These are phyloP conservation scores for Adelognathus sp. DNA, from an alignment of 2,888 invertebrate genomes.

Conservation along the genomic window DNA sequence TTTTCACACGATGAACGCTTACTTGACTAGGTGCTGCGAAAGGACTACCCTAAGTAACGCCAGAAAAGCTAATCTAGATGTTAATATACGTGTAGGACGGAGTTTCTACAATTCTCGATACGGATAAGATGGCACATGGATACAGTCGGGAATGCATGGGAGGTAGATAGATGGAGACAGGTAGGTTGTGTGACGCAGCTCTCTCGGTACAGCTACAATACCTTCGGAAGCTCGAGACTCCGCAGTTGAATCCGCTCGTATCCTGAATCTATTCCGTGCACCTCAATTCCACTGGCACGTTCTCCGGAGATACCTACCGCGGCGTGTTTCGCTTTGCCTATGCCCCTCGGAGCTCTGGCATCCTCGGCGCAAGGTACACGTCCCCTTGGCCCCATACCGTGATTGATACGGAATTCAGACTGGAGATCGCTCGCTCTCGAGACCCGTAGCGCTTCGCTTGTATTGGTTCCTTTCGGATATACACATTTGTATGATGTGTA, in stretches of 20 bases:
- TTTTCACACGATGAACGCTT: too few relatives aligned
- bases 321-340: slow-evolving; percentile 14
- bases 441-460: not conserved
- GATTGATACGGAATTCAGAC: slow-evolving; percentile 57
- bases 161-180: slow-evolving; percentile 24
- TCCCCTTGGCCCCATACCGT: slow-evolving; percentile 54
- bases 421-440: slow-evolving; percentile 14
- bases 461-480: not conserved
- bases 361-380: slow-evolving; percentile 52
- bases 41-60: not conserved
- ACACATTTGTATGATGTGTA: not conserved
- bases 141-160: slow-evolving; percentile 53
- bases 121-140: slow-evolving; percentile 40
- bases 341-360: slow-evolving; percentile 38
- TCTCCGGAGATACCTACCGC: slow-evolving; percentile 53
- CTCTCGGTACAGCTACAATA: slow-evolving; percentile 34
- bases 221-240: slow-evolving; percentile 22
- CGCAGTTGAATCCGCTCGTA: not conserved
- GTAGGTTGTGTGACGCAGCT: slow-evolving; percentile 26
- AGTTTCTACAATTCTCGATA: slow-evolving; percentile 45
- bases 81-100: not conserved
- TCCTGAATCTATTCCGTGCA: slow-evolving; percentile 12
- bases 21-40: too few relatives aligned
- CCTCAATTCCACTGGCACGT: slow-evolving; percentile 53
- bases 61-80: not conserved